Percentiles rank a stretch among this genome's conserved stretches.
phyloP scores from a whole-genome alignment of 1,140 invertebrate genomes.

The Pseudomyrmex cubaensis region DNA sequence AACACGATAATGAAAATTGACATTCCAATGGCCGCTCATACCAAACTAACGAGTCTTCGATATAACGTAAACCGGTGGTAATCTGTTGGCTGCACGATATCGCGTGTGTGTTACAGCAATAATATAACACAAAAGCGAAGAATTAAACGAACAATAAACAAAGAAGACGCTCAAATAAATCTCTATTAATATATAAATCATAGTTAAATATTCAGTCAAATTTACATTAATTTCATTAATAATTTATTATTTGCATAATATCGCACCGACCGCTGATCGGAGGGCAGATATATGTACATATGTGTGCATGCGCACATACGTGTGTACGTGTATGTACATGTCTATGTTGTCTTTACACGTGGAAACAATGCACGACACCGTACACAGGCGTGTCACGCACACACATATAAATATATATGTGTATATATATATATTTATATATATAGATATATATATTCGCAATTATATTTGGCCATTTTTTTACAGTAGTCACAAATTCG shows the following conservation, averaged over 20 bases:
- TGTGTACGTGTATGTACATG: not conserved
- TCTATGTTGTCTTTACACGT: not conserved
- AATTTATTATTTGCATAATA: constrained; percentile 86
- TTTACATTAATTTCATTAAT: constrained; percentile 86
- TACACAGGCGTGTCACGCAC: constrained; percentile 17
- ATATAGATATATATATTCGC: constrained; percentile 79
- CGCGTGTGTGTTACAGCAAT: constrained; percentile 48
- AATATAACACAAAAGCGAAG: constrained; percentile 64
- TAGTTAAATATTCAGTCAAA: constrained; percentile 85
- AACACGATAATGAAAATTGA: constrained; percentile 69
- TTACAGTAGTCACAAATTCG: constrained; percentile 85
- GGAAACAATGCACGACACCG: constrained; percentile 14
- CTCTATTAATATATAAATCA: constrained; percentile 85
- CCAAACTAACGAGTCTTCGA: constrained; percentile 43
- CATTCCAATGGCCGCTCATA: constrained; percentile 37
- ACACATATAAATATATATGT: constrained; percentile 70
- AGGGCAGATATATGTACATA: constrained; percentile 70
- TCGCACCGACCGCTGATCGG: constrained; percentile 78
- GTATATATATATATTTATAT: constrained; percentile 71
- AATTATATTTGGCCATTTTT: constrained; percentile 85
- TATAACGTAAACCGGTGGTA: constrained; percentile 55
- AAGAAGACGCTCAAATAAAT: constrained; percentile 81
- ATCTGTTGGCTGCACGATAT: constrained; percentile 55
- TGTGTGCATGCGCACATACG: constrained; percentile 17
- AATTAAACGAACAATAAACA: constrained; percentile 71